Percentiles rank a stretch among this genome's conserved stretches.
Evolutionary conservation across 2,797 vertebrate species (phyloP).

Genomic region (Chromobotia macracanthus): DNA sequence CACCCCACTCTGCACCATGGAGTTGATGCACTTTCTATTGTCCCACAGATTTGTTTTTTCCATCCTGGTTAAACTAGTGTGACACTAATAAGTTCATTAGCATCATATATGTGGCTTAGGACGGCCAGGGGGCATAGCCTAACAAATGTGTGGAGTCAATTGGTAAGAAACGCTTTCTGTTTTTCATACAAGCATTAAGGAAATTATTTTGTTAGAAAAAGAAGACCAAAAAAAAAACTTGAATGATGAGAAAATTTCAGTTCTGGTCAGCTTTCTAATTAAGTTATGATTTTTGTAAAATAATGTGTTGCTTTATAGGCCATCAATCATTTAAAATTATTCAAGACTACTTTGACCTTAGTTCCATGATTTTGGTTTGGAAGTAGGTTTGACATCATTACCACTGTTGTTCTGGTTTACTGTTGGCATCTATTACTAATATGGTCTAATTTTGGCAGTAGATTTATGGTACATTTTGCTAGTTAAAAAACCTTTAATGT

Average conservation of each 20-base stretch:
- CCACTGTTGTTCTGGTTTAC: neutral
- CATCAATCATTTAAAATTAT: neutral
- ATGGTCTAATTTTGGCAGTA: neutral
- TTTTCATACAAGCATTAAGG: conserved; percentile 11
- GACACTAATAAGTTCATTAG: conserved; percentile 64
- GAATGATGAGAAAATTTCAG: neutral
- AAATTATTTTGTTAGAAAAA: neutral
- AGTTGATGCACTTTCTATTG: conserved; percentile 73
- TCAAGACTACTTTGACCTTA: neutral
- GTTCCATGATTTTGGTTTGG: neutral
- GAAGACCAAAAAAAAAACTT: neutral
- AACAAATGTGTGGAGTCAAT: conserved; percentile 82
- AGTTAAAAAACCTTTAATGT: neutral
- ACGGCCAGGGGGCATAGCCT: conserved; percentile 75
- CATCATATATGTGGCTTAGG: conserved; percentile 78
- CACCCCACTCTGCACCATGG: conserved; percentile 25
- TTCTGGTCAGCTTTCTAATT: too few species aligned
- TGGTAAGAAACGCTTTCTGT: conserved; percentile 73
- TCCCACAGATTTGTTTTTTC: conserved; percentile 69
- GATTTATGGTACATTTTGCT: neutral
- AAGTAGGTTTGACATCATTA: neutral
- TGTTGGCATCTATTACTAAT: neutral
- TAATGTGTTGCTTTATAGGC: neutral
- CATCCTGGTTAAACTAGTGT: conserved; percentile 77
- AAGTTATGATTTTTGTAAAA: neutral